These are phyloP conservation scores for Silurus meridionalis DNA, from an alignment of 2,113 vertebrate species.

Conservation along the genomic window DNA sequence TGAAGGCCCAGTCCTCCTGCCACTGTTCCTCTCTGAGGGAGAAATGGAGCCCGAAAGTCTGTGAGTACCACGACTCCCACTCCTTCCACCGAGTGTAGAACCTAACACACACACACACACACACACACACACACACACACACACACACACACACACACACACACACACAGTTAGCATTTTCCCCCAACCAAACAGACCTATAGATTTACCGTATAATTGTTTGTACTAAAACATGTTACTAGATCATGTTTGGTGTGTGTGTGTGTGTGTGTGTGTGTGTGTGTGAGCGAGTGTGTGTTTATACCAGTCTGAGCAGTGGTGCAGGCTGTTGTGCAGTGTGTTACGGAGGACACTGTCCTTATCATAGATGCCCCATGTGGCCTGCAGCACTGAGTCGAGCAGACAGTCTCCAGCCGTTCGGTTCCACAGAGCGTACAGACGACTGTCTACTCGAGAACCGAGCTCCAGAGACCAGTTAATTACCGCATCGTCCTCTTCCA, in stretches of 20 bases:
- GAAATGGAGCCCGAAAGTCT: slow-evolving; percentile 97
- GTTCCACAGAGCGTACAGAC: slow-evolving; percentile 96
- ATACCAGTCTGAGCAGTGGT: slow-evolving; percentile 97
- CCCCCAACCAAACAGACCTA: not conserved
- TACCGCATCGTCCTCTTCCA: slow-evolving; percentile 96
- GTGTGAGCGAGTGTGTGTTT: slow-evolving; percentile 27
- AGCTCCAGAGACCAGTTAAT: slow-evolving; percentile 98
- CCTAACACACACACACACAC: slow-evolving; percentile 14
- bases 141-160: not conserved
- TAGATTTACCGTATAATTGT: not conserved
- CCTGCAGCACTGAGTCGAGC: slow-evolving; percentile 94
- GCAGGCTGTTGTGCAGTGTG: slow-evolving; percentile 94
- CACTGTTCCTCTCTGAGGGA: slow-evolving; percentile 95
- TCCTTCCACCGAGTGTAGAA: slow-evolving; percentile 94
- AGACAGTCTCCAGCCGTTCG: slow-evolving; percentile 96
- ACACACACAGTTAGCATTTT: not conserved
- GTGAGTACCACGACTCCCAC: slow-evolving; percentile 98
- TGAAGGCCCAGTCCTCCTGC: slow-evolving; percentile 99
- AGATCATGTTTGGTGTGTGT: not conserved
- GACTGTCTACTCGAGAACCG: slow-evolving; percentile 90
- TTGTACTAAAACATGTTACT: too few species aligned
- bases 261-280: not conserved
- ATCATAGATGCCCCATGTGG: slow-evolving; percentile 98
- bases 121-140: not conserved
- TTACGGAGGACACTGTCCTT: slow-evolving; percentile 97